Percentiles rank a stretch among this genome's conserved stretches.
phyloP scores from a whole-genome alignment of 2,888 invertebrate species.

The Leptopterna dolabrata region DNA sequence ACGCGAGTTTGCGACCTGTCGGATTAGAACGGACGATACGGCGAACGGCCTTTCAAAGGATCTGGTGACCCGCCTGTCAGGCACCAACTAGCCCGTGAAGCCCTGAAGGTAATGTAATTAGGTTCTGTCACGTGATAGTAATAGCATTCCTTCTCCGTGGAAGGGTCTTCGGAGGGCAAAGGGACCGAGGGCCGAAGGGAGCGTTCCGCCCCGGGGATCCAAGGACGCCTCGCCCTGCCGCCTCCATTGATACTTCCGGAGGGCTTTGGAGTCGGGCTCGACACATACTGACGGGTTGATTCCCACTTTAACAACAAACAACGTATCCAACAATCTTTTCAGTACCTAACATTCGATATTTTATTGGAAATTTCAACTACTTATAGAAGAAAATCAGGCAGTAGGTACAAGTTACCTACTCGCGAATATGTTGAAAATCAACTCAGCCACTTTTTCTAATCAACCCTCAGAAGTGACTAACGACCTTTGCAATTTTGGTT shows the following conservation, averaged over 20 bases:
- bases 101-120: constrained; percentile 18
- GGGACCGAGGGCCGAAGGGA: neutral
- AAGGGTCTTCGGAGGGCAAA: neutral
- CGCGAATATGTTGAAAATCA: no score
- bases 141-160: neutral
- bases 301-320: neutral
- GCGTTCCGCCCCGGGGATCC: neutral
- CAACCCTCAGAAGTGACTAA: no score
- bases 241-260: neutral
- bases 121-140: constrained; percentile 14
- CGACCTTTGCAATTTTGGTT: no score
- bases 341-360: no score
- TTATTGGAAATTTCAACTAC: neutral
- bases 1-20: no score
- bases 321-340: no score
- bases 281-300: neutral
- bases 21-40: no score
- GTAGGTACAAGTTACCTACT: no score
- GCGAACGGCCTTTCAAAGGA: no score
- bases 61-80: neutral
- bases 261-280: neutral
- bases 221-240: neutral
- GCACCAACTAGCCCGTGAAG: constrained; percentile 11
- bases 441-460: no score
- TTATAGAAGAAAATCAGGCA: no score